Evolutionary conservation across 2,797 vertebrate species (phyloP), one percentile per base, ranked within the genome.

Genomic region (Aphelocoma californica): DNA sequence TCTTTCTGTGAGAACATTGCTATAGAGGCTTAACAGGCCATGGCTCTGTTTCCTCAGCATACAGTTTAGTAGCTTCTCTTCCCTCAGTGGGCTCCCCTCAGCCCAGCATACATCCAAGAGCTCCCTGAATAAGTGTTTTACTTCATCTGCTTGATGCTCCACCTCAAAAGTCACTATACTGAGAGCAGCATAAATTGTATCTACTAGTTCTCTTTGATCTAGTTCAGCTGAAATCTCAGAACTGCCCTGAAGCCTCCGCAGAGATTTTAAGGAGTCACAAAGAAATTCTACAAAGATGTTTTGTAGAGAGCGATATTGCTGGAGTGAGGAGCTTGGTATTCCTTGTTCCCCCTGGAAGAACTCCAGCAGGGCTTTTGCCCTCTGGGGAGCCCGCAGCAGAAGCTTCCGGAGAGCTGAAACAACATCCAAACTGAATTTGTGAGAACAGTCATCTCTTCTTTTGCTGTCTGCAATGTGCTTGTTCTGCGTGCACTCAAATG

Each of bases 21-120:
- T 98, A 62, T 99, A 99, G 5, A 97, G 90, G 9, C 92, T 96
- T 60, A 99, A 95, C 5, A 99, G 95, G 21, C 96, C 86, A 28
- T 96, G 95, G 40, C 96, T 97, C 6, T 85, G 95, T 32, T 98
- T 99, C 67, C 98, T 98, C 18, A 99, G 96, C 96, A 99, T 88
- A 75, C 98, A 98, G 97, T 98, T 95, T 56, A 99, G 98, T 31
- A 99, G 89, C 83, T 94, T 97, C 96, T 99, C 99, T 95, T 99
- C 99, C 17, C 28, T 97, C 69, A 99, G 96, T 2, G 95, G 93
- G 50, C 94, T 97, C 47, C 90, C 96, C 48, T 97, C 98, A 3
- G 97, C 91, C 62, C 97, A 97, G 94, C 98, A 98, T 28, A 97
- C 96, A 14, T 97, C 98, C 97, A 98, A 98, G 51, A 99, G 98